A percentile compares a stretch with the other conserved stretches of the same genome.
These are phyloP conservation scores for Phaetusa simplex DNA, from an alignment of 2,113 vertebrate genomes.

Conservation along the genomic window DNA sequence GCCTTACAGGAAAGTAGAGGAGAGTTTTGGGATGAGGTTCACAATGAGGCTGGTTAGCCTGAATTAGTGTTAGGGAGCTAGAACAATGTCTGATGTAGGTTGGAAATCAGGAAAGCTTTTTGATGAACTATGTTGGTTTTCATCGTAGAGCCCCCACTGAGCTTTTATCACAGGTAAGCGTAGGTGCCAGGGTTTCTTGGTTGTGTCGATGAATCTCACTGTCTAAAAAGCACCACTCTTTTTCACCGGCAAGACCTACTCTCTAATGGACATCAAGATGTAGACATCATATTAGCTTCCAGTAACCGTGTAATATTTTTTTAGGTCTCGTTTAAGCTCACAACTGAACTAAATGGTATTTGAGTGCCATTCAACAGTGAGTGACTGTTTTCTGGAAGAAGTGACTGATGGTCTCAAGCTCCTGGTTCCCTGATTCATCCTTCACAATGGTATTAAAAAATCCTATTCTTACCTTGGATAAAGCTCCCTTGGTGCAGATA, in stretches of 20 bases:
- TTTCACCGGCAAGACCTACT: not conserved
- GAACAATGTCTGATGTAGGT: not conserved
- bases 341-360: not conserved
- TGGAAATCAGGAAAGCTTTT: not conserved
- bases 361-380: not conserved
- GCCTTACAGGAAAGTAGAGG: not conserved
- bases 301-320: not conserved
- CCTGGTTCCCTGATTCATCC: not conserved
- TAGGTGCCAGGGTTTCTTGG: not conserved
- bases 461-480: not conserved
- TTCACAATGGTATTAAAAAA: not conserved
- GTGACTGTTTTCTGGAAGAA: not conserved
- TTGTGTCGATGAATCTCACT: not conserved
- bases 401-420: not conserved
- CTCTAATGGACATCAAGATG: not conserved
- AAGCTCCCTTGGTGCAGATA: not conserved
- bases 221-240: not conserved
- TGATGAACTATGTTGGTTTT: not conserved
- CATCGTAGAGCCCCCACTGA: not conserved
- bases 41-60: not conserved
- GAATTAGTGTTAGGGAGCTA: not conserved
- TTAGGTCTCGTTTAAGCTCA: not conserved
- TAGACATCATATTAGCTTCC: not conserved
- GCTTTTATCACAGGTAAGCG: not conserved
- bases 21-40: not conserved